A percentile compares a stretch with the other conserved stretches of the same genome.
These are phyloP conservation scores for Zaprionus nigranus DNA, from an alignment of 1,140 invertebrate species.

Conservation along the genomic window DNA sequence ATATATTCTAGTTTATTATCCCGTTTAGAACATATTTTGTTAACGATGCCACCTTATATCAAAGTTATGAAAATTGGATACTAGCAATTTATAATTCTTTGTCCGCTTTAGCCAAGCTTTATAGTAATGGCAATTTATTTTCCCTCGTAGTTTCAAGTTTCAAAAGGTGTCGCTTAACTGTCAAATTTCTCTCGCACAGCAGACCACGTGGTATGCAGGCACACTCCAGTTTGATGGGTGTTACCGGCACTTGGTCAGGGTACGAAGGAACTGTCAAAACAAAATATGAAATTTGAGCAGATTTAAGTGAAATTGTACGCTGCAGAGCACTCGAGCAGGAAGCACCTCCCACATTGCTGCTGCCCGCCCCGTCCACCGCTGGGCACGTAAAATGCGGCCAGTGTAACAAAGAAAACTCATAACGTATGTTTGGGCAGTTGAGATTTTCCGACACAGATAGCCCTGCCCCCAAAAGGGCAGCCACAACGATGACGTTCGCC, in stretches of 20 bases:
- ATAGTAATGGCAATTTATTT: background rate
- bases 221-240: background rate
- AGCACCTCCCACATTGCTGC: too few species aligned
- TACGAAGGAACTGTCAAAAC: conserved; percentile 52
- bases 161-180: conserved; percentile 27
- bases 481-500: conserved; percentile 28
- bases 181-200: conserved; percentile 53
- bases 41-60: background rate
- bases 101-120: background rate
- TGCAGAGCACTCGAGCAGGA: background rate
- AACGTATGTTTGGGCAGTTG: conserved; percentile 71
- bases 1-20: background rate
- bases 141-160: background rate
- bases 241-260: conserved; percentile 13
- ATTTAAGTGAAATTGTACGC: conserved; percentile 62
- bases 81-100: background rate
- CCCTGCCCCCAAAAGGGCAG: conserved; percentile 36
- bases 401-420: conserved; percentile 75
- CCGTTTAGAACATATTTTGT: background rate
- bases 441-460: conserved; percentile 81
- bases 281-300: conserved; percentile 77
- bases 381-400: conserved; percentile 23
- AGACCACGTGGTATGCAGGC: background rate
- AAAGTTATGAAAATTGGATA: background rate
- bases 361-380: background rate